Evolutionary conservation across 2,888 invertebrate genomes (phyloP), one percentile per base, ranked within the genome.

Genomic region (Toxonevra muliebris): DNA sequence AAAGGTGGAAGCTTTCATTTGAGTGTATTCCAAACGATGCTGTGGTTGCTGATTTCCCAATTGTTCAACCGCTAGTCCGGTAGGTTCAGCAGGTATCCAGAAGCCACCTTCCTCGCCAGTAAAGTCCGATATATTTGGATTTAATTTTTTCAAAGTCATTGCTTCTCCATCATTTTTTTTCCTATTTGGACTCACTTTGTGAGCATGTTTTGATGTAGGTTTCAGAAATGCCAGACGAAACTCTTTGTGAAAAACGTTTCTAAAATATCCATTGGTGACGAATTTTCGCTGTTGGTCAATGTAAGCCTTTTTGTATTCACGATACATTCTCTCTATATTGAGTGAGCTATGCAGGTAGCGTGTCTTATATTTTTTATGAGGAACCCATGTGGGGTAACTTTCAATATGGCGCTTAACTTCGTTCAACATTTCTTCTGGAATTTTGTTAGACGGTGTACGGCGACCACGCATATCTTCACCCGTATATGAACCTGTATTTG

Each of bases 371-470:
- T 62, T 70, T 54, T 74, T 75, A 20, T 72, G 69, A 19, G 75
- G 74, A 54, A 73, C 66, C 75, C 75, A 75, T 30, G 68, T 71
- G 41, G 75, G 74, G 60, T 72, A 74, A n/a, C 74, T 72, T 15
- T 66, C 69, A 15, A 75, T 74, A 52, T 74, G 71, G 30, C 68
- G 70, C 13, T 69, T 61, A 15, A 73, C 66, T 9, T 67, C 70
- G 12, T 64, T 43, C 13, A 59, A 55, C n/a, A 71, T 65, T 59
- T 69, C 73, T 10, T 68, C 71, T 0, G 71, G 54, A 43, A 69
- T 71, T 71, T 73, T 74, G 57, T 72, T 74, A 12, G 55, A 50
- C 1, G 60, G 64, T 7, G 30, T 30, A 50, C 71, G 69, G n/a
- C 53, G 42, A 0, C 75, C 74, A 1, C 74, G 70, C 9, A 66